phyloP scores from a whole-genome alignment of 30 jellyfish, hydroid and myxozoan species.

The Cassiopea andromeda region DNA sequence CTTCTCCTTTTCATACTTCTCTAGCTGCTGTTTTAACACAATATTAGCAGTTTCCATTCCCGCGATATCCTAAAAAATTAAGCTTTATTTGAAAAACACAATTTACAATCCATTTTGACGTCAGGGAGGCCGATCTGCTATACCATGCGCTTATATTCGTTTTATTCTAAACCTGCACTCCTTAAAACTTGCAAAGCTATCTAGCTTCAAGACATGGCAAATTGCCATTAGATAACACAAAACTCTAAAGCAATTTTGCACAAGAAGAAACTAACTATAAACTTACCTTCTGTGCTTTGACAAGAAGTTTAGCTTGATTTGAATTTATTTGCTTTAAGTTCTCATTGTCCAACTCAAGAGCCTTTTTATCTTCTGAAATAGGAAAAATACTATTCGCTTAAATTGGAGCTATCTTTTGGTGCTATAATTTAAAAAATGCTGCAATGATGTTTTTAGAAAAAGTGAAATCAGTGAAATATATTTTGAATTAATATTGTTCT shows the following conservation, averaged over 20 bases:
- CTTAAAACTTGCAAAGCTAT: too few species aligned
- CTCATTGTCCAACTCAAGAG: neutral
- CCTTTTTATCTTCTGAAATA: neutral
- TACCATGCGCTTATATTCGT: too few species aligned
- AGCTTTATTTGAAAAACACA: neutral
- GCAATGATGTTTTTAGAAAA: neutral
- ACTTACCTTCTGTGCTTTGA: too few species aligned
- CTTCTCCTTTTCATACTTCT: constrained; percentile 62
- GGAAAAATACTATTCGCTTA: neutral
- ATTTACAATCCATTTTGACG: neutral
- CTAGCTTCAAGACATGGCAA: too few species aligned
- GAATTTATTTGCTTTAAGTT: neutral
- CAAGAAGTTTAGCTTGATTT: neutral
- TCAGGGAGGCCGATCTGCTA: too few species aligned
- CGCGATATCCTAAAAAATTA: constrained; percentile 57
- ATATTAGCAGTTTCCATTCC: constrained; percentile 66
- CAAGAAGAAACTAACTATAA: too few species aligned
- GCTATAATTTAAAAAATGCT: neutral
- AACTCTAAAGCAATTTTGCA: too few species aligned
- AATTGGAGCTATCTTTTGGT: neutral
- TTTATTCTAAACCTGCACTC: too few species aligned
- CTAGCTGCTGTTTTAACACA: constrained; percentile 38
- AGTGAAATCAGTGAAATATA: too few species aligned
- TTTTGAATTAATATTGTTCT: too few species aligned
- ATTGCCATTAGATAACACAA: too few species aligned